These are phyloP conservation scores for Serrognathus titanus DNA, from an alignment of 2,888 invertebrate species.

Conservation along the genomic window DNA sequence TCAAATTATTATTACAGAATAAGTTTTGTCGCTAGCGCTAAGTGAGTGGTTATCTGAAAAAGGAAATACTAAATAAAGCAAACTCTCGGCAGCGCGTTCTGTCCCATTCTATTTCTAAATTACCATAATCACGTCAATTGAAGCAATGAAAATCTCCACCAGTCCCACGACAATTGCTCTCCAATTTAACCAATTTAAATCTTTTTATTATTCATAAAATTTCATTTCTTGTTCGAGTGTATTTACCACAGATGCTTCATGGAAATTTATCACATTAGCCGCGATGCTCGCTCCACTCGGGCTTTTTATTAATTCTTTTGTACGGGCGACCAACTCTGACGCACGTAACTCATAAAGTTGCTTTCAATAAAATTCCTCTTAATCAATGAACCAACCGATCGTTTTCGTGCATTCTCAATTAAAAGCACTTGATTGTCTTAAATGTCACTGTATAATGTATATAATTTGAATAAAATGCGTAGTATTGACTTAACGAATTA, in stretches of 20 bases:
- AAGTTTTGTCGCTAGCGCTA: too few relatives aligned
- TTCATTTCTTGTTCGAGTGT: conserved; percentile 35
- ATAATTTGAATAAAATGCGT: too few relatives aligned
- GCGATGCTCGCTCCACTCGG: conserved; percentile 4
- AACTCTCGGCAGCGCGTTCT: conserved; percentile 26
- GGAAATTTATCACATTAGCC: conserved; percentile 11
- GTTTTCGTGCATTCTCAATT: too few relatives aligned
- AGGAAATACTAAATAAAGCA: conserved; percentile 36
- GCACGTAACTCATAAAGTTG: too few relatives aligned
- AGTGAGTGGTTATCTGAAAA: conserved; percentile 27
- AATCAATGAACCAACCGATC: too few relatives aligned
- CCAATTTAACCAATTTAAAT: conserved; percentile 50
- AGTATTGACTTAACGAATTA: too few relatives aligned
- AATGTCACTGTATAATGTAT: too few relatives aligned
- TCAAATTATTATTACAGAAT: too few relatives aligned
- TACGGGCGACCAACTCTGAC: too few relatives aligned
- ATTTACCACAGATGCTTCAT: conserved; percentile 1
- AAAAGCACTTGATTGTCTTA: too few relatives aligned
- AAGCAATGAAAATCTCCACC: conserved; percentile 44
- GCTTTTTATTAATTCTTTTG: conserved; percentile 4
- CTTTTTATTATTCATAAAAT: conserved; percentile 52
- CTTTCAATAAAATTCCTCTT: too few relatives aligned
- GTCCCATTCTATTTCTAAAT: conserved; percentile 42
- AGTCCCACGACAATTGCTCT: conserved; percentile 50
- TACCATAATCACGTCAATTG: conserved; percentile 48